These are phyloP conservation scores for Tenodera sinensis DNA, from an alignment of 2,888 invertebrate species.

Conservation along the genomic window DNA sequence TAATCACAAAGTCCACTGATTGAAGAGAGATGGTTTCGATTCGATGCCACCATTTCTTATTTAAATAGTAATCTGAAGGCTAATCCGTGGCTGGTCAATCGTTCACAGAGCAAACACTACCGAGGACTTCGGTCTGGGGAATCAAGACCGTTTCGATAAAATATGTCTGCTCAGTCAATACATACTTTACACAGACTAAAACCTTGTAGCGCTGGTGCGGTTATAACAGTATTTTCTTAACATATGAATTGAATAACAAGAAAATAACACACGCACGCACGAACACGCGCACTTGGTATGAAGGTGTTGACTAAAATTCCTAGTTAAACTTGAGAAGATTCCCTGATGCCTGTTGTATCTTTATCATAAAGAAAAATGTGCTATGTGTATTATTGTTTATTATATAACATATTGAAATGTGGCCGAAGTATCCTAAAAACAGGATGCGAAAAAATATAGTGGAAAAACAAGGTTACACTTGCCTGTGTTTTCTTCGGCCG, in stretches of 20 bases:
- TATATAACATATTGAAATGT: no score
- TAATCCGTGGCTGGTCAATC: neutral
- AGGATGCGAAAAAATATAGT: no score
- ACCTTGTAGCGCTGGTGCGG: neutral
- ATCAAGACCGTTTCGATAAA: neutral
- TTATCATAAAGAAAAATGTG: no score
- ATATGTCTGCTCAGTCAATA: neutral
- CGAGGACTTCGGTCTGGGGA: neutral
- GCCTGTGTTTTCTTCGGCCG: no score
- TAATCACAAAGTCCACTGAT: neutral
- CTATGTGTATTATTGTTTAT: no score
- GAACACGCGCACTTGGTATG: no score
- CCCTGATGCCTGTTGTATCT: no score
- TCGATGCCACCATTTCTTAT: neutral
- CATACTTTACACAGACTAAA: neutral
- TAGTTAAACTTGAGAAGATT: no score
- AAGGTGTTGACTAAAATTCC: no score
- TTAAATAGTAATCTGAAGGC: neutral
- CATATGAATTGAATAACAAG: neutral
- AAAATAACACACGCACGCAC: neutral
- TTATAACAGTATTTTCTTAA: neutral
- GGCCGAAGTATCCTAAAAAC: no score
- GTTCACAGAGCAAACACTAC: neutral
- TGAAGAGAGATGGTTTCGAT: neutral
- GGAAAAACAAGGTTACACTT: no score